phyloP scores from a whole-genome alignment of 1,140 invertebrate genomes.

The Rhizoglyphus robini region DNA sequence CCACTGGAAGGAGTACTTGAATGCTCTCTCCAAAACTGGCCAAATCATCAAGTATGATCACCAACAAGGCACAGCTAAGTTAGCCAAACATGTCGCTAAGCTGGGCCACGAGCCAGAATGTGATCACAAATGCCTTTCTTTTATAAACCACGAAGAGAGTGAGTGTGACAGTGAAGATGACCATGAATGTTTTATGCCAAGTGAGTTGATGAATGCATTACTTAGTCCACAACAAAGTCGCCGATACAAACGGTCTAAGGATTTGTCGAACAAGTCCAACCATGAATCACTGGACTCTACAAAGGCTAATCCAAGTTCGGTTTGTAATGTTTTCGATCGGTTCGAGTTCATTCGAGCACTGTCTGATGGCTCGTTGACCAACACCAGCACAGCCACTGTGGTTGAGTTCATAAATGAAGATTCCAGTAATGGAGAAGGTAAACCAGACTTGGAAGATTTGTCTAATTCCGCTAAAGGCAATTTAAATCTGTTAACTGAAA shows the following conservation, averaged over 20 bases:
- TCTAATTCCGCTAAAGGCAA: background rate
- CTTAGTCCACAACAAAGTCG: slow-evolving; percentile 11
- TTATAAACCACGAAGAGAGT: background rate
- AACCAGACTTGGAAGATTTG: background rate
- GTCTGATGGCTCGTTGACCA: slow-evolving; percentile 19
- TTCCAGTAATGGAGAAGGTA: slow-evolving; percentile 2
- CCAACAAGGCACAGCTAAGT: background rate
- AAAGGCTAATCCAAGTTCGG: background rate
- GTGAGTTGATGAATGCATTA: slow-evolving; percentile 6
- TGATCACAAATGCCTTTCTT: background rate
- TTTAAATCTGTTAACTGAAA: background rate
- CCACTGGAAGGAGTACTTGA: slow-evolving; percentile 13
- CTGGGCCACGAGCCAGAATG: background rate
- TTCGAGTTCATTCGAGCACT: slow-evolving; percentile 10
- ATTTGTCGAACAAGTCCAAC: background rate
- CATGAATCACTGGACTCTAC: background rate
- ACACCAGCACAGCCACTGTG: slow-evolving; percentile 17
- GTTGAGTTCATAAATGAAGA: slow-evolving; percentile 17
- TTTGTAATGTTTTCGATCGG: background rate
- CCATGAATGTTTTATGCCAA: background rate
- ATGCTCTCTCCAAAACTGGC: background rate
- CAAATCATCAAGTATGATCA: background rate
- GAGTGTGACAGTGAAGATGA: background rate
- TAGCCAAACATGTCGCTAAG: background rate
- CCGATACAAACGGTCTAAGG: background rate